phyloP scores from a whole-genome alignment of 2,113 vertebrate genomes.

The Antechinus flavipes region DNA sequence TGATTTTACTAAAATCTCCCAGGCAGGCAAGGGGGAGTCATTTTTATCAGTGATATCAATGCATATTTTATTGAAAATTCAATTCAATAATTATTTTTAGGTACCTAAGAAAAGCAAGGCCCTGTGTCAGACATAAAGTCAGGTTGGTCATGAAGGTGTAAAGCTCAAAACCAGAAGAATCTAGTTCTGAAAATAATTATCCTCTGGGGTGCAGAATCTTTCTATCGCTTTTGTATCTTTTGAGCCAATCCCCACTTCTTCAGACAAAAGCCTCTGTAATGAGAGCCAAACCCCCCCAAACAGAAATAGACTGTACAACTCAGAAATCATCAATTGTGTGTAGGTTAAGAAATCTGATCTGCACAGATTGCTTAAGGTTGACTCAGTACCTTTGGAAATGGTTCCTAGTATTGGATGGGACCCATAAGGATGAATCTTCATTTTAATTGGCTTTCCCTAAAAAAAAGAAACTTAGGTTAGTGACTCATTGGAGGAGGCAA shows the following conservation, averaged over 20 bases:
- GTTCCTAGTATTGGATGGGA: neutral
- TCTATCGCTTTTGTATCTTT: neutral
- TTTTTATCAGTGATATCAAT: conserved; percentile 28
- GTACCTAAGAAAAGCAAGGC: neutral
- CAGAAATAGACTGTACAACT: neutral
- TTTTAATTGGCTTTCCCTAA: neutral
- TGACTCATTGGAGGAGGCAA: neutral
- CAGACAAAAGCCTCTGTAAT: neutral
- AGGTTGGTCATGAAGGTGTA: neutral
- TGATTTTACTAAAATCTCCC: conserved; percentile 1
- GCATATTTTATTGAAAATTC: conserved; percentile 45
- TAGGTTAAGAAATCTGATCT: neutral
- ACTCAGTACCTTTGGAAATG: neutral
- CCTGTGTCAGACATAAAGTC: neutral
- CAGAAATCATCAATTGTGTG: neutral
- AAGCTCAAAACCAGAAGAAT: conserved; percentile 29
- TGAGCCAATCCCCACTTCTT: neutral
- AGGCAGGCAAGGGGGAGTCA: conserved; percentile 2
- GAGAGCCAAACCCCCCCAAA: neutral
- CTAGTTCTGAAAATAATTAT: neutral
- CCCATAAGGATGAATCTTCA: neutral
- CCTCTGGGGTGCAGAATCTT: neutral
- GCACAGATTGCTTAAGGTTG: neutral
- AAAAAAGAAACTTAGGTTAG: neutral
- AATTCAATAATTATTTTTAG: neutral